phyloP scores from a whole-genome alignment of 2,888 invertebrate species.

The Hybos culiciformis region DNA sequence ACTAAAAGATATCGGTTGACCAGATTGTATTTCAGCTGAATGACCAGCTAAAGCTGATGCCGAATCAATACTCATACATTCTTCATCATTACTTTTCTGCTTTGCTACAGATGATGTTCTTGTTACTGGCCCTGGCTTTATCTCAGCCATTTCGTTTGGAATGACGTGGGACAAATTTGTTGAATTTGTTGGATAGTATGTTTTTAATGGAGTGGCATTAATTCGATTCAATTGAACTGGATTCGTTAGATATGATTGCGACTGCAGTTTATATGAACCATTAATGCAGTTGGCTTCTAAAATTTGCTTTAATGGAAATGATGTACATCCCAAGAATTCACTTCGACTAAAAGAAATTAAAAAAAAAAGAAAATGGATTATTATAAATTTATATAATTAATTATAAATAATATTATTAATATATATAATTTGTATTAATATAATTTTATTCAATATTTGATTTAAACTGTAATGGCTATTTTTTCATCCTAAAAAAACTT shows the following conservation, averaged over 20 bases:
- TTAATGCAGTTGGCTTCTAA: constrained; percentile 50
- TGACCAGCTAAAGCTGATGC: constrained; percentile 23
- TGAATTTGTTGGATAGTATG: neutral
- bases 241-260: constrained; percentile 46
- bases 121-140: constrained; percentile 5
- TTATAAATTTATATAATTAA: neutral
- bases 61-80: constrained; percentile 25
- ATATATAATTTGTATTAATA: too few relatives aligned
- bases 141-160: constrained; percentile 6
- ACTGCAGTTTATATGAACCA: constrained; percentile 63
- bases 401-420: neutral
- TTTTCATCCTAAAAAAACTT: too few relatives aligned
- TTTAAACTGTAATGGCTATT: too few relatives aligned
- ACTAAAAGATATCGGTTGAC: constrained; percentile 32
- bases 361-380: constrained; percentile 17
- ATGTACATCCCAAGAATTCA: constrained; percentile 89
- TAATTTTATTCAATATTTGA: too few relatives aligned
- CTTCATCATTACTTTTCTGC: constrained; percentile 30
- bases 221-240: constrained; percentile 22
- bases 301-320: constrained; percentile 73
- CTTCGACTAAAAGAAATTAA: constrained; percentile 63
- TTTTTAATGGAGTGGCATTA: constrained; percentile 4
- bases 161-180: neutral
- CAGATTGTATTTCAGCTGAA: constrained; percentile 12
- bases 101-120: constrained; percentile 14